Conservation (phyloP, 1,140 invertebrate species). For the Alviniconcha marisindica region DNA sequence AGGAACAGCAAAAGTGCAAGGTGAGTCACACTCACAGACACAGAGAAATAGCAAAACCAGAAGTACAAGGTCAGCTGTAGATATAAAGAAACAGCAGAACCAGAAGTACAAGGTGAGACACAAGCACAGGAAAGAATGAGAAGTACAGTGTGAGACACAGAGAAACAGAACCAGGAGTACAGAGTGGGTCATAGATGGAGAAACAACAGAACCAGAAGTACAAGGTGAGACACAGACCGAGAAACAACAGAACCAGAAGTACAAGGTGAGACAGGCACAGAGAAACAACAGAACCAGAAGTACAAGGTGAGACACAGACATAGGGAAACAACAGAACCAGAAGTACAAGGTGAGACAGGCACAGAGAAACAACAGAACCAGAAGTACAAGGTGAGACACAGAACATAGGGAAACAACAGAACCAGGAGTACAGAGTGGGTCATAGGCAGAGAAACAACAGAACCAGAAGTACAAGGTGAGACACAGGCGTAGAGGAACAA, state of each 20-base stretch:
- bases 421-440: neutral
- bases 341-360: neutral
- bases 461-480: neutral
- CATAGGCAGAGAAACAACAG: neutral
- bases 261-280: neutral
- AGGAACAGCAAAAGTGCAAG: too few species aligned
- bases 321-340: neutral
- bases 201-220: too few species aligned
- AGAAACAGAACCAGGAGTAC: neutral
- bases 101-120: neutral
- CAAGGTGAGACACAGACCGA: neutral
- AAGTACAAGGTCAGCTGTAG: neutral
- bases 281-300: neutral
- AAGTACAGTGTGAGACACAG: neutral
- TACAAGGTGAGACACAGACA: neutral
- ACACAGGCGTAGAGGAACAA: neutral
- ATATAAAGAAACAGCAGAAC: too few species aligned
- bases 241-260: neutral
- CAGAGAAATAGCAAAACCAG: neutral
- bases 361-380: slow-evolving; percentile 1
- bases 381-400: neutral
- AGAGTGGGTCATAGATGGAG: neutral
- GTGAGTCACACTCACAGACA: too few species aligned
- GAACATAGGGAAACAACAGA: neutral
- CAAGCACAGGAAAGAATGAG: neutral